Evolutionary conservation across 2,797 vertebrate species (phyloP).

Genomic region (Sphenopsis melanotis): DNA sequence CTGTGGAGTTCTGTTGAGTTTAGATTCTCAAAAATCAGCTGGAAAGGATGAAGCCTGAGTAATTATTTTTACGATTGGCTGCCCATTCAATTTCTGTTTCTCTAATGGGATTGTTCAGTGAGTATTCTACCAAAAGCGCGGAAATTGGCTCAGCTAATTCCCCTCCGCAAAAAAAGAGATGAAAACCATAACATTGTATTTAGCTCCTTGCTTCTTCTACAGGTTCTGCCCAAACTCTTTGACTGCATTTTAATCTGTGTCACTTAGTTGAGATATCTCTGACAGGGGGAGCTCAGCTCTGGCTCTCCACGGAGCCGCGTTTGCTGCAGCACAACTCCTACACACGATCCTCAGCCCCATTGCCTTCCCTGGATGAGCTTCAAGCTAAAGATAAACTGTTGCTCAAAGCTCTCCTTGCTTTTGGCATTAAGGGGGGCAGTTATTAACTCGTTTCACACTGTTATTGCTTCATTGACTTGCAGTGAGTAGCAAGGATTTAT

Average conservation of each 20-base stretch:
- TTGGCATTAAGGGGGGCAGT: neutral
- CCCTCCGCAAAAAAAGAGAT: neutral
- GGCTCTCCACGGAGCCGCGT: neutral
- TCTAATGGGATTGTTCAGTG: slow-evolving; percentile 46
- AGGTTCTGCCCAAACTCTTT: slow-evolving; percentile 2
- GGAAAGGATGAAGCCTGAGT: slow-evolving; percentile 36
- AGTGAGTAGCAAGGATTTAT: neutral
- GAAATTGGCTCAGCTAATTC: slow-evolving; percentile 48
- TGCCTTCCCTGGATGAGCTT: neutral
- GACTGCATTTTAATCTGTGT: neutral
- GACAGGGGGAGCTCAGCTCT: neutral
- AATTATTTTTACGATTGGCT: slow-evolving; percentile 55
- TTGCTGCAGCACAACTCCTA: neutral
- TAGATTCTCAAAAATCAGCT: slow-evolving; percentile 41
- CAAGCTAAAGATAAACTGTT: neutral
- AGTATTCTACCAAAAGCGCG: neutral
- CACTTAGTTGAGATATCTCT: neutral
- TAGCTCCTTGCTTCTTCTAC: neutral
- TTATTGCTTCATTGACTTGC: neutral
- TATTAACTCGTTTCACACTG: neutral
- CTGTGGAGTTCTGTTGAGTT: slow-evolving; percentile 24
- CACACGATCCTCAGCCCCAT: neutral
- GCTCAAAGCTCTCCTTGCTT: neutral
- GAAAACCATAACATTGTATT: neutral
- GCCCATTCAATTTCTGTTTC: slow-evolving; percentile 52